These are phyloP conservation scores for Tetragonula clypearis DNA, from an alignment of 1,140 invertebrate species.

Conservation along the genomic window DNA sequence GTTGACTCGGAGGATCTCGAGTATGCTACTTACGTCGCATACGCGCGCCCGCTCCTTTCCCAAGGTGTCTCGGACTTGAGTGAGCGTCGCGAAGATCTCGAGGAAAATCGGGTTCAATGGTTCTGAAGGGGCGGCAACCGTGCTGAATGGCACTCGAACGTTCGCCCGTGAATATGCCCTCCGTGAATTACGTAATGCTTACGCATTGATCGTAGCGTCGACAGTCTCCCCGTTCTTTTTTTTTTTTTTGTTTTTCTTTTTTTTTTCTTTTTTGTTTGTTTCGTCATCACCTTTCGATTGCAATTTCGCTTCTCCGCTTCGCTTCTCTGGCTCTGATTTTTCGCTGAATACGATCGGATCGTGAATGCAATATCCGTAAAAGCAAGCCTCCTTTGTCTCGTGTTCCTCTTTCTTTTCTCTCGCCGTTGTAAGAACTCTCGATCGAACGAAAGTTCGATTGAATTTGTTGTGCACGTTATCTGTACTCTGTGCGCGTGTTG, in stretches of 20 bases:
- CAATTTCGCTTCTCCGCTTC: background rate
- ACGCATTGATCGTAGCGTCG: slow-evolving; percentile 27
- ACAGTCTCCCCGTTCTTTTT: background rate
- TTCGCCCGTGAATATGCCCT: background rate
- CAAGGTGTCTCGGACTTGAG: background rate
- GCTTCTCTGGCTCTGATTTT: background rate
- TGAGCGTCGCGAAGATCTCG: background rate
- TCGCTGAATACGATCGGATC: background rate
- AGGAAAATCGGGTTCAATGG: slow-evolving; percentile 25
- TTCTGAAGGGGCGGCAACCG: background rate
- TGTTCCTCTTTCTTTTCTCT: background rate
- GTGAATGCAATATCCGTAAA: background rate
- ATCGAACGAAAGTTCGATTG: slow-evolving; percentile 19
- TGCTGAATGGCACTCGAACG: slow-evolving; percentile 1
- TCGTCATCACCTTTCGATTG: slow-evolving; percentile 16
- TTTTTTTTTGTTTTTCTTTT: background rate
- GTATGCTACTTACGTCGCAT: slow-evolving; percentile 5
- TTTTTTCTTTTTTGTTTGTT: background rate
- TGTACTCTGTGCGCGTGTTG: too few relatives aligned
- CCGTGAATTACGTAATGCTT: slow-evolving; percentile 18
- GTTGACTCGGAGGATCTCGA: slow-evolving; percentile 27
- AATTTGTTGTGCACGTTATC: background rate
- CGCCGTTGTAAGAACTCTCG: background rate
- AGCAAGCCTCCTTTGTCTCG: background rate
- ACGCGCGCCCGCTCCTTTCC: background rate